Evolutionary conservation across 2,888 invertebrate species (phyloP), one percentile per base, ranked within the genome.

Genomic region (Tipula helvola): DNA sequence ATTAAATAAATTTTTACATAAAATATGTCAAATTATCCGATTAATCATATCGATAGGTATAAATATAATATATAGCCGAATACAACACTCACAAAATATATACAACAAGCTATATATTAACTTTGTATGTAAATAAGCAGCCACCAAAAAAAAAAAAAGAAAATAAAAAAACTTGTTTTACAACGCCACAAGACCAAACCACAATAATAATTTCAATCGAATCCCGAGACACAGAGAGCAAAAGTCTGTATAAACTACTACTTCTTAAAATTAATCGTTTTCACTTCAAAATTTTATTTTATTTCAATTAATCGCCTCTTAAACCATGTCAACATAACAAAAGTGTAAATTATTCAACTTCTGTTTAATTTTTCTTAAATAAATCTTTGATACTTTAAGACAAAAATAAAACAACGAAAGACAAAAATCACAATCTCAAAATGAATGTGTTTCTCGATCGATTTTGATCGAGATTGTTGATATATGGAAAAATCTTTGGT

Each of bases 221-320:
- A 57, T 57, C 52, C 5, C 18, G 28, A 18, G 71, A 71, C 71
- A 71, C 28, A 71, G 71, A 71, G 28, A 71, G 28, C 71, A 71
- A 71, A 71, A 18, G 71, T 71, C 71, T 28, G 2, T 71, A 12
- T 71, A 57, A 3, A 71, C 71, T 57, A 71, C 71, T 10, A 28
- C 71, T 18, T 71, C 71, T 2, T 4, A 71, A 71, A 71, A 71
- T 71, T 71, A 71, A 71, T 71, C 71, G 71, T 71, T 71, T 71
- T 28, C 8, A 71, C 71, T 71, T 71, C 71, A 71, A 71, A 71
- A 71, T 71, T 71, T 28, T 71, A 71, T 71, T 71, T 71, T 71
- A 71, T 71, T 71, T 71, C 71, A 71, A 71, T 71, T 71, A 71
- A 71, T 71, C 71, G 71, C 71, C 71, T 71, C 71, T 71, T 71